phyloP scores from a whole-genome alignment of 2,113 vertebrate species.

The Isurus oxyrinchus region DNA sequence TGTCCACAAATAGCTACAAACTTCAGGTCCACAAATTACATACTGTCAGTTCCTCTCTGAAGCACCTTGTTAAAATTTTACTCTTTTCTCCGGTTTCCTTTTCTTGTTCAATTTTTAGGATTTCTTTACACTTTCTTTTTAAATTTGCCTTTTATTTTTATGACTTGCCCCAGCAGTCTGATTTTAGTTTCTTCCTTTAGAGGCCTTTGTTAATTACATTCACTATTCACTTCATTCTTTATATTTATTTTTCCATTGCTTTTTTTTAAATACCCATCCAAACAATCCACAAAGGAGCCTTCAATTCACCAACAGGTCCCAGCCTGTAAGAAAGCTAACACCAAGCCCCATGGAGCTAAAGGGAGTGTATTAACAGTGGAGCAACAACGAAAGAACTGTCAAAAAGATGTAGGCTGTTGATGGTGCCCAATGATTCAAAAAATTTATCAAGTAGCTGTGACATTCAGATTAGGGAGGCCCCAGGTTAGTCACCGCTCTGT shows the following conservation, averaged over 20 bases:
- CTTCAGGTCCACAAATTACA: background rate
- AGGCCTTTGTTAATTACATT: background rate
- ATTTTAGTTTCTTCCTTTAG: background rate
- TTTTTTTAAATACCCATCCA: background rate
- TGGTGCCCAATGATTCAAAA: background rate
- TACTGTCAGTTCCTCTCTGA: background rate
- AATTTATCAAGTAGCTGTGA: background rate
- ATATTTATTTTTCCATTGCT: background rate
- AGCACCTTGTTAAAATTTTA: background rate
- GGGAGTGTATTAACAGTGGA: background rate
- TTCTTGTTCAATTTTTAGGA: background rate
- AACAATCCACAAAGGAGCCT: background rate
- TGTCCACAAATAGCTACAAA: background rate
- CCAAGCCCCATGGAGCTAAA: background rate
- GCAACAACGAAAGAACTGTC: conserved; percentile 5
- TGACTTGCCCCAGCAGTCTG: background rate
- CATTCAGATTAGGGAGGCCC: background rate
- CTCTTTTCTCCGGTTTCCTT: background rate
- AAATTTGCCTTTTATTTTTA: background rate
- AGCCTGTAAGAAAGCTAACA: background rate
- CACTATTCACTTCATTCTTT: background rate
- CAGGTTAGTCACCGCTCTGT: background rate
- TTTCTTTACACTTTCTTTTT: background rate
- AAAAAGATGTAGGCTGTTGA: background rate
- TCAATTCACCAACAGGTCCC: background rate